These are phyloP conservation scores for Epistrophella euchroma DNA, from an alignment of 2,888 invertebrate species.

Conservation along the genomic window DNA sequence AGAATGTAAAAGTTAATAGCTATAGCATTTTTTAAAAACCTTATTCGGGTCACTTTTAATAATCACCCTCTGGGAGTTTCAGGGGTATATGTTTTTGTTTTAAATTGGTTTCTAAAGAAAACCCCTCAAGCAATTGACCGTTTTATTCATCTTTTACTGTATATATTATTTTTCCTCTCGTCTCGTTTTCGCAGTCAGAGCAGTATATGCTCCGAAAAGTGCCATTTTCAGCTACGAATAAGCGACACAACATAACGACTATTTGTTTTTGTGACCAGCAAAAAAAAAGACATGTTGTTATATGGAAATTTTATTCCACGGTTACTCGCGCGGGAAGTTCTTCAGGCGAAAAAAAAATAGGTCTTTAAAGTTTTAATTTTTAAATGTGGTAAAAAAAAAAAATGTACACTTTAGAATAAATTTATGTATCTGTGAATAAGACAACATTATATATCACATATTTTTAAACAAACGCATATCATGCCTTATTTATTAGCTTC, in stretches of 20 bases:
- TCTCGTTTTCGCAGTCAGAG: background rate
- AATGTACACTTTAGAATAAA: too few relatives aligned
- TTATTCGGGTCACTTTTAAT: conserved; percentile 14
- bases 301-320: background rate
- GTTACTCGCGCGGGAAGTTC: background rate
- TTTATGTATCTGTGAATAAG: too few relatives aligned
- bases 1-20: background rate
- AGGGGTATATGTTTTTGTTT: background rate
- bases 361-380: too few relatives aligned
- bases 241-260: conserved; percentile 1
- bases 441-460: too few relatives aligned
- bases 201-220: background rate
- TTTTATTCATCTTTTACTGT: conserved; percentile 1
- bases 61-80: conserved; percentile 1
- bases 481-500: too few relatives aligned
- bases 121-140: conserved; percentile 18
- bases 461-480: too few relatives aligned
- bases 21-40: background rate
- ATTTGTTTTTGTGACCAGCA: background rate
- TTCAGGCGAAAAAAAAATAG: background rate
- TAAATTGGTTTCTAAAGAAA: conserved; percentile 18
- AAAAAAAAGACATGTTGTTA: background rate
- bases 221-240: conserved; percentile 16
- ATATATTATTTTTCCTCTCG: background rate
- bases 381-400: too few relatives aligned